Percentiles rank a stretch among this genome's conserved stretches.
These are phyloP conservation scores for Timema cristinae DNA, from an alignment of 2,888 invertebrate genomes.

Conservation along the genomic window DNA sequence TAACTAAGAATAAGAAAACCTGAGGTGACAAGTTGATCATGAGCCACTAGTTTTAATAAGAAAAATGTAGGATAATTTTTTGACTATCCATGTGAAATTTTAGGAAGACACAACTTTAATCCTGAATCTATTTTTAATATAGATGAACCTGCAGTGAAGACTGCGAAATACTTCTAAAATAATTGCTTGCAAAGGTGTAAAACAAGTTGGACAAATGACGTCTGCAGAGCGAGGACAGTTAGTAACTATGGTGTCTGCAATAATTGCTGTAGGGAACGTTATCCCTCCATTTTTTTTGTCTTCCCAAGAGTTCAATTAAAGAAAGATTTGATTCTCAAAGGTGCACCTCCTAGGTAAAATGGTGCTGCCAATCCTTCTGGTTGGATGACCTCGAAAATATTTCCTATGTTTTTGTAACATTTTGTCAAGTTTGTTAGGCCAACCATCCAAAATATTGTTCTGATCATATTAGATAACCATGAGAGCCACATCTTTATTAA, in stretches of 20 bases:
- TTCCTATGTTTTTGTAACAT: neutral
- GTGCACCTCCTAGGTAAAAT: neutral
- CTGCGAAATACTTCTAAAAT: neutral
- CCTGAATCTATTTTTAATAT: slow-evolving; percentile 1
- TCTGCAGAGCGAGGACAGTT: slow-evolving; percentile 8
- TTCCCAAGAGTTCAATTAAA: neutral
- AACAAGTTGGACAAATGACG: slow-evolving; percentile 3
- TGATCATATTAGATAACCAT: slow-evolving; percentile 14
- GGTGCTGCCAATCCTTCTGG: slow-evolving; percentile 12
- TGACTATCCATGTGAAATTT: neutral
- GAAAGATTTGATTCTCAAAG: slow-evolving; percentile 7
- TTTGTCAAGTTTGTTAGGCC: no score
- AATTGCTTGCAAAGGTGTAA: slow-evolving; percentile 5
- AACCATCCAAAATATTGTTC: neutral
- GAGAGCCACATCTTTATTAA: slow-evolving; percentile 15
- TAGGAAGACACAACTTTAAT: neutral
- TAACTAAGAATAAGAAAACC: neutral
- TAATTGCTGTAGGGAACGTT: slow-evolving; percentile 1
- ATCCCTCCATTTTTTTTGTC: neutral
- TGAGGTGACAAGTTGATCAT: neutral
- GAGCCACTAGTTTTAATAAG: slow-evolving; percentile 7
- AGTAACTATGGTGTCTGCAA: neutral
- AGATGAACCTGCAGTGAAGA: neutral
- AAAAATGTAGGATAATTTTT: slow-evolving; percentile 2
- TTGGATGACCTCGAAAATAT: slow-evolving; percentile 14